phyloP scores from a whole-genome alignment of 2,113 vertebrate species.

The Zosterops japonicus region DNA sequence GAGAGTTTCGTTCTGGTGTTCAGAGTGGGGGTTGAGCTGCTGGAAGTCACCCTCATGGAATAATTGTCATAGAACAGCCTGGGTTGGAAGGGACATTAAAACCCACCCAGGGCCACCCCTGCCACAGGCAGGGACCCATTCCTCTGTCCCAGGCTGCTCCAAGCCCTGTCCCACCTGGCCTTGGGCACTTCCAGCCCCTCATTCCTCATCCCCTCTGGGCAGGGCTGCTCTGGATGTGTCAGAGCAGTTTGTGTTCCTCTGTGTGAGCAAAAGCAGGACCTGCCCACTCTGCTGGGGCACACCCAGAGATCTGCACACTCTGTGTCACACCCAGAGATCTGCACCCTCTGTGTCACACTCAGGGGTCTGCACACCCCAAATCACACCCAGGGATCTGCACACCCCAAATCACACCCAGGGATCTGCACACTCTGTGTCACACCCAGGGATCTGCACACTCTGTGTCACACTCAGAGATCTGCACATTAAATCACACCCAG shows the following conservation, averaged over 20 bases:
- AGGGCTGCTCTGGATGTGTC: background rate
- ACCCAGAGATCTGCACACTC: background rate
- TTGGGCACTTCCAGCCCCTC: background rate
- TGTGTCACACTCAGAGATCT: too few relatives aligned
- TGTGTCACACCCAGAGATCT: too few relatives aligned
- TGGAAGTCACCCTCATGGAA: background rate
- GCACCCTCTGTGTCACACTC: background rate
- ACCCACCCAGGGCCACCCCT: background rate
- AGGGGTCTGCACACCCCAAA: background rate
- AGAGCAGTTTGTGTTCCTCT: background rate
- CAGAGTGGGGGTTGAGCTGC: background rate
- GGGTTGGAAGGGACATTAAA: background rate
- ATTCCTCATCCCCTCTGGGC: background rate
- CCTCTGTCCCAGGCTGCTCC: background rate
- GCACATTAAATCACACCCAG: background rate
- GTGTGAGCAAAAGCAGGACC: background rate
- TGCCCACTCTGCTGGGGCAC: background rate
- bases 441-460: background rate
- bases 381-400: background rate
- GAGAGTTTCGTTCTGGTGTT: background rate
- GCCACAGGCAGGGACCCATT: background rate
- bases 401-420: background rate
- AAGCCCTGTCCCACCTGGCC: rapidly evolving
- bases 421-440: background rate
- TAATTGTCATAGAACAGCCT: background rate